Conservation (phyloP, 2,797 vertebrate genomes). For the Phoeniculus purpureus region DNA sequence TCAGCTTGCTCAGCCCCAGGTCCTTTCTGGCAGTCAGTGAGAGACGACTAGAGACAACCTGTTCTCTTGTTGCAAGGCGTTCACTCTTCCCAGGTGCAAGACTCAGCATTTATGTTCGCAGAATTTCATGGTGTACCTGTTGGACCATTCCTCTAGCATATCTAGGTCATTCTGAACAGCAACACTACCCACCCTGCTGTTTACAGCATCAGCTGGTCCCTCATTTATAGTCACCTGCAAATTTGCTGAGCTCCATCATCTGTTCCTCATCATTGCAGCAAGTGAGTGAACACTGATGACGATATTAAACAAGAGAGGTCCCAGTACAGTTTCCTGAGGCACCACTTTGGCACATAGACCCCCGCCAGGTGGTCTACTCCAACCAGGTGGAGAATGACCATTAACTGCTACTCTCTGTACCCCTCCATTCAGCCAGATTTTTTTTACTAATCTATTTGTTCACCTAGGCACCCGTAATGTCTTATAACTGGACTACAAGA, state of each 20-base stretch:
- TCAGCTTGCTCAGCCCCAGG: neutral
- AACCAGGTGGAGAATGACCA: neutral
- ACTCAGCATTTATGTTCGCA: neutral
- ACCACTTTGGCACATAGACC: neutral
- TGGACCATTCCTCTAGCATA: neutral
- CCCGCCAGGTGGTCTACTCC: neutral
- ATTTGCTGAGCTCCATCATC: neutral
- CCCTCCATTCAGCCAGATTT: neutral
- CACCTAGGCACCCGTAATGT: neutral
- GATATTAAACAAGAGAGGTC: neutral
- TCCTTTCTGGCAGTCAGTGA: neutral
- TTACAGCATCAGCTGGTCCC: neutral
- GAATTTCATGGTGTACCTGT: neutral
- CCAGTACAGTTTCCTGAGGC: neutral
- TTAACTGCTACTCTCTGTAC: neutral
- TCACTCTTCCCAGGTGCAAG: neutral
- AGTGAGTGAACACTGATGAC: neutral
- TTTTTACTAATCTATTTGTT: neutral
- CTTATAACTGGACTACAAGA: neutral
- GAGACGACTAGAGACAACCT: neutral
- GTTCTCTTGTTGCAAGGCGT: neutral
- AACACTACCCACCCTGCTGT: neutral
- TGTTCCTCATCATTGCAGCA: neutral
- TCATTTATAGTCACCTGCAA: neutral
- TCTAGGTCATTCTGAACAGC: neutral